Conservation (phyloP, 2,113 vertebrate genomes). For the Leucopsar rothschildi region DNA sequence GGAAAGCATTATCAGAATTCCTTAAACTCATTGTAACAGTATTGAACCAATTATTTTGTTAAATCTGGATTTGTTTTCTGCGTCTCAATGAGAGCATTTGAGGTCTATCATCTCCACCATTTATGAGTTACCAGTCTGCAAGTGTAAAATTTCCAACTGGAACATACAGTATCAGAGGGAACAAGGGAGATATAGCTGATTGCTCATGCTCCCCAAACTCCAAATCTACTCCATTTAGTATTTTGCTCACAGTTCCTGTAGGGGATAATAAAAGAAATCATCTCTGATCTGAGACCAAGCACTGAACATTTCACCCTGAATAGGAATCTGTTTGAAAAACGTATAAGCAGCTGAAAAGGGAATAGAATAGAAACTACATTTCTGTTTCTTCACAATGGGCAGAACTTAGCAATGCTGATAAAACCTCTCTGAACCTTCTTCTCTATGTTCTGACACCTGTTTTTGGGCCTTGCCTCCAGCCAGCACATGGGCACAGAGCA, state of each 20-base stretch:
- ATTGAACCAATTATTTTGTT: slow-evolving; percentile 57
- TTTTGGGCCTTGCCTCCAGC: background rate
- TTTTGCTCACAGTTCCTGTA: slow-evolving; percentile 58
- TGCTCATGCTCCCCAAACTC: slow-evolving; percentile 46
- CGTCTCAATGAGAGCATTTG: slow-evolving; percentile 58
- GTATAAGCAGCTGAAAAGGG: slow-evolving; percentile 7
- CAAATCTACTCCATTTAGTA: slow-evolving; percentile 39
- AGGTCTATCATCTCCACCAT: slow-evolving; percentile 46
- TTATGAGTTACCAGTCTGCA: slow-evolving; percentile 58
- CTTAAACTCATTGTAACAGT: slow-evolving; percentile 54
- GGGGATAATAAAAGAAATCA: slow-evolving; percentile 67
- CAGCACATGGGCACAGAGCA: background rate
- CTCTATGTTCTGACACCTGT: background rate
- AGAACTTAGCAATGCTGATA: background rate
- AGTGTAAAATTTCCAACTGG: slow-evolving; percentile 60
- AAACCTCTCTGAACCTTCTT: background rate
- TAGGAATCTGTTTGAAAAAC: slow-evolving; percentile 43
- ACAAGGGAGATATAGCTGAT: slow-evolving; percentile 58
- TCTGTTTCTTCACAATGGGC: background rate
- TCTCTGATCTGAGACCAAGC: slow-evolving; percentile 60
- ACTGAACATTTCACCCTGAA: slow-evolving; percentile 59
- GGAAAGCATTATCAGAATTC: slow-evolving; percentile 52
- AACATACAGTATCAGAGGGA: slow-evolving; percentile 63
- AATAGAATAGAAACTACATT: slow-evolving; percentile 8
- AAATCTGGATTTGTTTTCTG: slow-evolving; percentile 59